phyloP scores from a whole-genome alignment of 1,140 invertebrate genomes.

The Lasaia peninsularis region DNA sequence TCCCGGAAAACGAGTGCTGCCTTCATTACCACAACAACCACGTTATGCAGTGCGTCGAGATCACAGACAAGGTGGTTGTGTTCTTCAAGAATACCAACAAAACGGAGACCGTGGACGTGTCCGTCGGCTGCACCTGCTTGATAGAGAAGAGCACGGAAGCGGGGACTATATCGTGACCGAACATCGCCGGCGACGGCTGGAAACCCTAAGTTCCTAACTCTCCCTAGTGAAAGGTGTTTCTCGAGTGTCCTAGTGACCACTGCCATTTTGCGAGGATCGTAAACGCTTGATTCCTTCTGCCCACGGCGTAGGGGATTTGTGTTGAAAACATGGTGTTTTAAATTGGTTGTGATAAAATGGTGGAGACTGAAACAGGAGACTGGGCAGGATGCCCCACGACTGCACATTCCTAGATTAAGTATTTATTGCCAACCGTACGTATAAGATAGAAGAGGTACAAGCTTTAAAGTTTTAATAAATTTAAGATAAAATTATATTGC shows the following conservation, averaged over 20 bases:
- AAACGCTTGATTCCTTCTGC: conserved; percentile 15
- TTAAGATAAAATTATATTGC: conserved; percentile 5
- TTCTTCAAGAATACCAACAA: conserved; percentile 31
- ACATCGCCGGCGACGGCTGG: conserved; percentile 1
- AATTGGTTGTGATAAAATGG: neutral
- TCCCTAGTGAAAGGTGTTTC: conserved; percentile 21
- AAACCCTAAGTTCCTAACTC: neutral
- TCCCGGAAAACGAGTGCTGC: conserved; percentile 47
- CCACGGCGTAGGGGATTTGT: neutral
- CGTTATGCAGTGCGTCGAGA: conserved; percentile 51
- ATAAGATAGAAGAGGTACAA: conserved; percentile 24
- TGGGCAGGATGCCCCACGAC: neutral
- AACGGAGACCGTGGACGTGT: conserved; percentile 33
- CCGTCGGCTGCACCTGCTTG: conserved; percentile 59
- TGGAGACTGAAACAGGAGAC: neutral
- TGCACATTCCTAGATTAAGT: conserved; percentile 27
- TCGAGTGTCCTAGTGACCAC: conserved; percentile 16
- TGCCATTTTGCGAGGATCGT: conserved; percentile 19
- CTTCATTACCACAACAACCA: conserved; percentile 33
- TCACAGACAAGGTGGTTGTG: conserved; percentile 52
- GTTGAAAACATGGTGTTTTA: neutral
- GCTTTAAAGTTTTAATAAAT: conserved; percentile 26
- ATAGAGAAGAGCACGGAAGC: conserved; percentile 30
- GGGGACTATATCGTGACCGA: conserved; percentile 16
- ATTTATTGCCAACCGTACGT: conserved; percentile 24